These are phyloP conservation scores for Merops nubicus DNA, from an alignment of 2,113 vertebrate species.

Conservation along the genomic window DNA sequence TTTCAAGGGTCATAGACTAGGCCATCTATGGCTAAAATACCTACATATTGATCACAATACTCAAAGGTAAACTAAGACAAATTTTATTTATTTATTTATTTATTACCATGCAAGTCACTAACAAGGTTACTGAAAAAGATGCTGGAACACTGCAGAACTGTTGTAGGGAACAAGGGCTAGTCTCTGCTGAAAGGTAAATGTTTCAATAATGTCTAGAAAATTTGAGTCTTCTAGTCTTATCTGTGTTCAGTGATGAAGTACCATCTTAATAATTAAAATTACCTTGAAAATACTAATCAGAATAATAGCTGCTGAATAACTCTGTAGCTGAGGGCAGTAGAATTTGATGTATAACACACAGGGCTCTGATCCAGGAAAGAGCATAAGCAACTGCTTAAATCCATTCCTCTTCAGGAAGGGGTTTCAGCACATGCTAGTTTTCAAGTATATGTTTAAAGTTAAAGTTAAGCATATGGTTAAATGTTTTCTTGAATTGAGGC, in stretches of 20 bases:
- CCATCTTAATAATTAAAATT: neutral
- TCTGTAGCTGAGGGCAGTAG: neutral
- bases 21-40: neutral
- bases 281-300: neutral
- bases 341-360: neutral
- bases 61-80: neutral
- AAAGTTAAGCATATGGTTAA: constrained; percentile 61
- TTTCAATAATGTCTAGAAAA: neutral
- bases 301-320: neutral
- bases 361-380: constrained; percentile 16
- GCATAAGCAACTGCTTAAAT: constrained; percentile 38
- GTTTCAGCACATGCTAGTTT: constrained; percentile 16
- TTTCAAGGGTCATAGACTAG: neutral
- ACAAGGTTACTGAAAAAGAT: neutral
- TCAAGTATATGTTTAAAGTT: constrained; percentile 53
- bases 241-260: neutral
- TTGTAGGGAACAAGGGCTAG: neutral
- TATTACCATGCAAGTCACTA: neutral
- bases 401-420: constrained; percentile 4
- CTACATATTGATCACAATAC: neutral
- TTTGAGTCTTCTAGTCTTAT: neutral
- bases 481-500: constrained; percentile 45
- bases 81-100: neutral
- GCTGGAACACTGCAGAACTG: neutral
- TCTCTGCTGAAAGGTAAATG: neutral